phyloP scores from a whole-genome alignment of 2,113 vertebrate genomes.

The Oreocharis arfaki region DNA sequence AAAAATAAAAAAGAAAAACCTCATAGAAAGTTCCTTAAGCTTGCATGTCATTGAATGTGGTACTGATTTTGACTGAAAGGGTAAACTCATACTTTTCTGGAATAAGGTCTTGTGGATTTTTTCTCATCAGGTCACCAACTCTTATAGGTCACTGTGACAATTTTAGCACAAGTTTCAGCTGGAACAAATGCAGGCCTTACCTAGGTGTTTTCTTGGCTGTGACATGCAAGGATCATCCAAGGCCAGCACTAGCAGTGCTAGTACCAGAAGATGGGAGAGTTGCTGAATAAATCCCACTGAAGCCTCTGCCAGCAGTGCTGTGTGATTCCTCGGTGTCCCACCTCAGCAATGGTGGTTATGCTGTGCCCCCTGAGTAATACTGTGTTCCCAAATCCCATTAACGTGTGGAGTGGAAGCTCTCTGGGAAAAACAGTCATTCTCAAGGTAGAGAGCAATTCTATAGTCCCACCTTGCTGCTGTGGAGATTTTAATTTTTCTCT shows the following conservation, averaged over 20 bases:
- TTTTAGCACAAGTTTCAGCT: not conserved
- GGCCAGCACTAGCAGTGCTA: not conserved
- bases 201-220: not conserved
- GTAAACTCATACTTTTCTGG: not conserved
- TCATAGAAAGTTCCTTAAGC: not conserved
- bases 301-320: not conserved
- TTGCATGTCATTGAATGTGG: not conserved
- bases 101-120: not conserved
- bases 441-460: not conserved
- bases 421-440: not conserved
- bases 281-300: not conserved
- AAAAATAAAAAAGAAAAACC: not conserved
- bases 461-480: not conserved
- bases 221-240: not conserved
- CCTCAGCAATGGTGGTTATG: not conserved
- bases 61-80: not conserved
- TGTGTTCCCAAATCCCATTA: not conserved
- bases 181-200: not conserved
- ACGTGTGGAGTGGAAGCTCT: not conserved
- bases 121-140: not conserved
- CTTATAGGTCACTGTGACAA: not conserved
- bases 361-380: not conserved
- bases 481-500: not conserved
- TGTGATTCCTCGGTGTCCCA: not conserved
- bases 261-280: not conserved